Evolutionary conservation across 2,888 invertebrate species (phyloP).

Genomic region (Spisula solida): DNA sequence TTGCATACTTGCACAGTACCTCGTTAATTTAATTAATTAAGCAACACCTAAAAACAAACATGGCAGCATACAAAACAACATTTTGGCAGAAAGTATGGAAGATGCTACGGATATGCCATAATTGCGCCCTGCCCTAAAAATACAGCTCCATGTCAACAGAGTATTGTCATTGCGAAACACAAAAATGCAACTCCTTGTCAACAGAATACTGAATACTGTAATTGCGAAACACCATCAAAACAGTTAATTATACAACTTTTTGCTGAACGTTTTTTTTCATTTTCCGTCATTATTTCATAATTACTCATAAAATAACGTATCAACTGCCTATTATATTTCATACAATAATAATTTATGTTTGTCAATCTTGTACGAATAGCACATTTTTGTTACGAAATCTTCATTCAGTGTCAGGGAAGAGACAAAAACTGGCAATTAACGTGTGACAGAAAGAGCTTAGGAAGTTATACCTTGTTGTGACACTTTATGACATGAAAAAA

Average conservation of each 20-base stretch:
- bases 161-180: conserved; percentile 12
- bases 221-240: background rate
- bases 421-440: background rate
- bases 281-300: background rate
- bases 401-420: background rate
- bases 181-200: background rate
- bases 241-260: background rate
- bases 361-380: background rate
- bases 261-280: background rate
- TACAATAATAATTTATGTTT: background rate
- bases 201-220: background rate
- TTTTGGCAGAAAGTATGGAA: background rate
- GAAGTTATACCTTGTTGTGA: background rate
- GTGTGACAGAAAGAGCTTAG: background rate
- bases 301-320: conserved; percentile 7
- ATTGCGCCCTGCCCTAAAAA: background rate
- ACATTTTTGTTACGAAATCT: background rate
- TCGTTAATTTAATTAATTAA: conserved; percentile 11
- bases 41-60: background rate
- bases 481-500: background rate
- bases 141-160: background rate
- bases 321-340: background rate
- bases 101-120: background rate
- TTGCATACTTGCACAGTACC: background rate
- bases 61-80: background rate